Evolutionary conservation across 2,113 vertebrate genomes (phyloP), one percentile per base, ranked within the genome.

Genomic region (Mellivora capensis): DNA sequence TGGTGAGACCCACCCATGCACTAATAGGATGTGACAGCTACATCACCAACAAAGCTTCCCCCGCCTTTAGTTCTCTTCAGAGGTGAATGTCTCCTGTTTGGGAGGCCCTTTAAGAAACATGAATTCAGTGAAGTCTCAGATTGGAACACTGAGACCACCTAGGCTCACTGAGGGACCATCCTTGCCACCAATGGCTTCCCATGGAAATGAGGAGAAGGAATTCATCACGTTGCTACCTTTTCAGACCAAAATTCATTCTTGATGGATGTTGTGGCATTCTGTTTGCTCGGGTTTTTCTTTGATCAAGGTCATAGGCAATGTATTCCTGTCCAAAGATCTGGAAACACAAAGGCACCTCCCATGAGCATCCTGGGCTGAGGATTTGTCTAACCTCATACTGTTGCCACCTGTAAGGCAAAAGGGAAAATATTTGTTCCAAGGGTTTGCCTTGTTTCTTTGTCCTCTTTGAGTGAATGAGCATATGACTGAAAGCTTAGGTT

Each of bases 21-120:
- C 96, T 94, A 97, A 98, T 94, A 97, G 92, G 91, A 77, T 25
- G 0, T 72, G 39, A 97, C 93, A 96, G 85, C 11, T 91, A 42
- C 97, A 88, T 83, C 87, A 39, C 20, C 71, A 93, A 98, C 97
- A 98, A 93, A 90, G 67, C 91, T 93, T 96, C 89, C 14, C 42
- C 91, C 97, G 29, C 31, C 21, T 85, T 81, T 90, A 62, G 80
- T 69, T 86, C 69, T 86, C 89, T 95, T 98, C 96, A 87, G 77
- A 97, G 96, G 95, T 95, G 90, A 96, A 79, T 21, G 17, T 71
- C 96, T 96, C 74, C 67, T 79, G 82, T 72, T 59, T 10, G 39
- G 31, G 54, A 97, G 90, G 23, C 77, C 85, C 69, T 64, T 44
- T 57, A n/a, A 96, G 21, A 61, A 34, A 86, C 0, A 0, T 42